These are phyloP conservation scores for Lepidocolaptes lacrymiger DNA, from an alignment of 2,797 vertebrate species.

Conservation along the genomic window DNA sequence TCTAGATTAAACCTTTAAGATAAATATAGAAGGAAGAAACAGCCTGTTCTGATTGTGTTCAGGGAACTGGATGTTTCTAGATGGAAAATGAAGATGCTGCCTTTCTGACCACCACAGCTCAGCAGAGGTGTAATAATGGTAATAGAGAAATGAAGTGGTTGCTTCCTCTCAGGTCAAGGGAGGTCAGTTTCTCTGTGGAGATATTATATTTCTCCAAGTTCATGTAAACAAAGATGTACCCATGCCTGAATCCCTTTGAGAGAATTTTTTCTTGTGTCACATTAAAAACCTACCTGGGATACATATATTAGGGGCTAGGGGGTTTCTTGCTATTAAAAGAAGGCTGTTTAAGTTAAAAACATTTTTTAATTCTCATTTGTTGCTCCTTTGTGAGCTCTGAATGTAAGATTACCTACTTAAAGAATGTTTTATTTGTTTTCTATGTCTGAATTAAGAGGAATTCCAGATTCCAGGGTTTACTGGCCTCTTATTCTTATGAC, in stretches of 20 bases:
- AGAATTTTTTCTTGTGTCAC: neutral
- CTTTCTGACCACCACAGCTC: rapidly evolving
- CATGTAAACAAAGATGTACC: neutral
- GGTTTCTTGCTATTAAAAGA: neutral
- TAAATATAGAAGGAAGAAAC: neutral
- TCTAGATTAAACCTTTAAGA: neutral
- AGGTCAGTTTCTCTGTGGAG: neutral
- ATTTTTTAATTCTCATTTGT: neutral
- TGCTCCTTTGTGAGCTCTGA: neutral
- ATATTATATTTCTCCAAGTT: neutral
- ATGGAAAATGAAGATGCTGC: neutral
- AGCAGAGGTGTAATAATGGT: neutral
- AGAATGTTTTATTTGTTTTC: neutral
- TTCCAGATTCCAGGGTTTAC: neutral
- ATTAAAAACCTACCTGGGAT: neutral
- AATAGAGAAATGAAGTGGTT: neutral
- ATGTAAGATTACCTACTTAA: neutral
- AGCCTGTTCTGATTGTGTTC: neutral
- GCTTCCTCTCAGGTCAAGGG: neutral
- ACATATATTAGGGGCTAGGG: neutral
- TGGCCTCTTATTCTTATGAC: neutral
- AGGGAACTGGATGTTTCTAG: neutral
- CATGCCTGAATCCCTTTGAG: neutral
- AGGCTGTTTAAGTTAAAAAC: neutral
- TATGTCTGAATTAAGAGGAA: neutral